phyloP scores from a whole-genome alignment of 2,113 vertebrate genomes.

The Dasyurus viverrinus region DNA sequence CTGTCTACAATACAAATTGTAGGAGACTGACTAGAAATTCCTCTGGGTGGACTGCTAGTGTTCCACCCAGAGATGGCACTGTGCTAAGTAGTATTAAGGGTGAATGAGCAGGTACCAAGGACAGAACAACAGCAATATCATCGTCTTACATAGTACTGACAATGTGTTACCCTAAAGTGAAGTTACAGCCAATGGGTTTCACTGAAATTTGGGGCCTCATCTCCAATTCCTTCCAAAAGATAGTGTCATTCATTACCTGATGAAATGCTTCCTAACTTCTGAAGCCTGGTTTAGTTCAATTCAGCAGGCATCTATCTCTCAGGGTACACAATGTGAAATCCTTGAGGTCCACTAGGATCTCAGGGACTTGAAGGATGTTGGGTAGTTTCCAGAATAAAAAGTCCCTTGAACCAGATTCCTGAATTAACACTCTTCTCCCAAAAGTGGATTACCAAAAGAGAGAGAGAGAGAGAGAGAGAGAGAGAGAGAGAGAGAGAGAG shows the following conservation, averaged over 20 bases:
- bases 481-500: too few relatives aligned
- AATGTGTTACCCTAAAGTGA: background rate
- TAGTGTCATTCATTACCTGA: background rate
- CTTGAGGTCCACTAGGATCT: background rate
- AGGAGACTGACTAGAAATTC: background rate
- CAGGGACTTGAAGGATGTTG: background rate
- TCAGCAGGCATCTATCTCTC: background rate
- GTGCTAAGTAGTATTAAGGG: background rate
- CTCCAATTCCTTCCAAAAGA: background rate
- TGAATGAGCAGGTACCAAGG: background rate
- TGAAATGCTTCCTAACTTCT: background rate
- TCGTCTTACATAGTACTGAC: background rate
- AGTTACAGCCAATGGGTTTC: background rate
- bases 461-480: too few relatives aligned
- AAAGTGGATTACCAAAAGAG: conserved; percentile 54
- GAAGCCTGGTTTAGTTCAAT: background rate
- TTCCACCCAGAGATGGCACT: background rate
- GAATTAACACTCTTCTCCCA: background rate
- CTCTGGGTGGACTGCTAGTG: background rate
- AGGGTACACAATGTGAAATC: background rate
- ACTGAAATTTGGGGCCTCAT: background rate
- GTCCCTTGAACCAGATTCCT: conserved; percentile 13
- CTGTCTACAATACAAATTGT: background rate
- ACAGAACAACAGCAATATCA: background rate
- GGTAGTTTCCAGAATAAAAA: background rate